Evolutionary conservation across 2,113 vertebrate genomes (phyloP).

Genomic region (Leucosticte australis): DNA sequence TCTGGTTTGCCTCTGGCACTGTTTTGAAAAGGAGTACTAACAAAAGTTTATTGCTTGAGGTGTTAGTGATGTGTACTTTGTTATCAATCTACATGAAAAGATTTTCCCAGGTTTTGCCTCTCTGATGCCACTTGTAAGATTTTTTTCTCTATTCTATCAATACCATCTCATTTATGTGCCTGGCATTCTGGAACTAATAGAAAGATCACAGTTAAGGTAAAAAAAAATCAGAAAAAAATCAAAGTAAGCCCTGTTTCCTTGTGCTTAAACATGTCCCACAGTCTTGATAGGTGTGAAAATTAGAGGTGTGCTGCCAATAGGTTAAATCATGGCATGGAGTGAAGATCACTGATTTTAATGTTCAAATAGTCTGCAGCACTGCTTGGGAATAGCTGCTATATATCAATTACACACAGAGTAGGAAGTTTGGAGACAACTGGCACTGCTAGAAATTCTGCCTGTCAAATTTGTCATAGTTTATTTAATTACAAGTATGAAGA

Average conservation of each 20-base stretch:
- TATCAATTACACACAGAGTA: neutral
- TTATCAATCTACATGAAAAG: neutral
- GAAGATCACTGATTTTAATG: neutral
- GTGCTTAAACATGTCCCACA: neutral
- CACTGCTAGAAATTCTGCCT: constrained; percentile 57
- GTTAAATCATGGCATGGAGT: neutral
- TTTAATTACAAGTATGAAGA: constrained; percentile 82
- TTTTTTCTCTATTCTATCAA: neutral
- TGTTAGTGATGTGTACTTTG: neutral
- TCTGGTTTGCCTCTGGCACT: neutral
- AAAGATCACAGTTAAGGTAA: neutral
- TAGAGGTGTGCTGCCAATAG: neutral
- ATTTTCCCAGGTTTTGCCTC: neutral
- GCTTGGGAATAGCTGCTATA: neutral
- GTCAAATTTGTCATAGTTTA: constrained; percentile 78
- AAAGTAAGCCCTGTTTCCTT: neutral
- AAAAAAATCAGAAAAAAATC: neutral
- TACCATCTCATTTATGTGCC: neutral
- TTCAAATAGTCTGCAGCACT: neutral
- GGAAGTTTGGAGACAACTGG: constrained; percentile 45
- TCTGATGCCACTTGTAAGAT: neutral
- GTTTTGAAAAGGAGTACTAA: neutral
- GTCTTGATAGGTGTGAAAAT: constrained; percentile 8
- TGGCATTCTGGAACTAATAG: neutral
- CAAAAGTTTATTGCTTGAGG: neutral